Base-by-base conservation (phyloP, 2,113 vertebrate genomes). In the Romanogobio albipinnatus region DNA sequence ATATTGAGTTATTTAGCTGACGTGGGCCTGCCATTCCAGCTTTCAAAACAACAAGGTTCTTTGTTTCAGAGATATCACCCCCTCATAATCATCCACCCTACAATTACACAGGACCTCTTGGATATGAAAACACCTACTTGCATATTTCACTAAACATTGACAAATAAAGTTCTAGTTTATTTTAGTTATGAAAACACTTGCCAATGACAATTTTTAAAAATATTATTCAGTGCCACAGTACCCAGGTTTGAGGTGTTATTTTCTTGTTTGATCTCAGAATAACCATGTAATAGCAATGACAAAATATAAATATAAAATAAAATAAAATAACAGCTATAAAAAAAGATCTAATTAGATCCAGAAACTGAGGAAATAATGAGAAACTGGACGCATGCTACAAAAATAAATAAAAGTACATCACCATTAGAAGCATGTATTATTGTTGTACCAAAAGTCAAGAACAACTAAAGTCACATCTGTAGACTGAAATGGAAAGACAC, bases 11-110 rank as follows among this genome's bases (percentile, higher is more conserved):
- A 59, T 62, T 26, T n/a, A 80, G 84, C 45, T 66, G 56, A 75
- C 51, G 86, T 85, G 76, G 87, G 84, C 53, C 79, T 58, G 83
- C 2, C 66, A 86, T 87, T 89, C 79, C 79, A 88, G 33, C 84
- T 59, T 88, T 14, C 62, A 70, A 49, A 88, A 93, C 85, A 91
- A 56, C 85, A 62, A 91, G 74, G 74, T 22, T 75, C 61, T 90
- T 91, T 91, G 90, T 93, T 88, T 91, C 13, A 86, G 71, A 81
- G 84, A 76, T 88, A 84, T 73, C 87, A 88, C 84, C 86, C 78
- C 78, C 81, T 87, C 71, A 19, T 15, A 76, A 79, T 77, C 85
- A 87, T 76, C 87, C 83, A 88, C 77, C 81, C 76, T 36, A 78
- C 47, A 88, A 87, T 90, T 86, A 90, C 83, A 90, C 66, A 83